Evolutionary conservation across 2,113 vertebrate species (phyloP).

Genomic region (Prunella fulvescens): DNA sequence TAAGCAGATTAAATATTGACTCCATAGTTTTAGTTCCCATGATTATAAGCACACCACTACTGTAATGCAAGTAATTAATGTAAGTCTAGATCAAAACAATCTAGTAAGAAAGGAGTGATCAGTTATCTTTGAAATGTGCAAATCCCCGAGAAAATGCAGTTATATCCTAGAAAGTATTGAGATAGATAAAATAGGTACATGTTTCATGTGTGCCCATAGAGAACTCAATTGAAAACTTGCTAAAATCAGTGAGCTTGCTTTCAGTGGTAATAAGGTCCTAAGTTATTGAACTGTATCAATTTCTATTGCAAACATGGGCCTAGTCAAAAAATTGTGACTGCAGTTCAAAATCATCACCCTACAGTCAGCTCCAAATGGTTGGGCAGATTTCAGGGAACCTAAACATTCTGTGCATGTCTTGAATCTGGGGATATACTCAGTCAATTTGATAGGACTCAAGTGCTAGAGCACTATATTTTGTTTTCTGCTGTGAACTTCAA

Average conservation of each 20-base stretch:
- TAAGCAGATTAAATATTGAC: background rate
- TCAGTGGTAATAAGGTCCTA: background rate
- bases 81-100: background rate
- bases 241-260: background rate
- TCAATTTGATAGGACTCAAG: background rate
- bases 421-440: background rate
- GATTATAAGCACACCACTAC: background rate
- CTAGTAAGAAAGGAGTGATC: background rate
- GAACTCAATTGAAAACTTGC: background rate
- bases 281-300: background rate
- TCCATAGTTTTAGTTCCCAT: background rate
- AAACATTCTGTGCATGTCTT: background rate
- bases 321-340: background rate
- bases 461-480: background rate
- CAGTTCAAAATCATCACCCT: background rate
- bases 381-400: background rate
- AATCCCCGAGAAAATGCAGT: background rate
- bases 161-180: background rate
- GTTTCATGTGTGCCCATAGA: background rate
- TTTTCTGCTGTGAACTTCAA: background rate
- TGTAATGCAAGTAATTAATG: background rate
- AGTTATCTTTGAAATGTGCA: background rate
- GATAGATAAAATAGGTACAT: background rate
- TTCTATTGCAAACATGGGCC: background rate
- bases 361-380: background rate